A percentile compares a stretch with the other conserved stretches of the same genome.
Conservation (phyloP, 2,888 invertebrate genomes). For the Buathra laborator region DNA sequence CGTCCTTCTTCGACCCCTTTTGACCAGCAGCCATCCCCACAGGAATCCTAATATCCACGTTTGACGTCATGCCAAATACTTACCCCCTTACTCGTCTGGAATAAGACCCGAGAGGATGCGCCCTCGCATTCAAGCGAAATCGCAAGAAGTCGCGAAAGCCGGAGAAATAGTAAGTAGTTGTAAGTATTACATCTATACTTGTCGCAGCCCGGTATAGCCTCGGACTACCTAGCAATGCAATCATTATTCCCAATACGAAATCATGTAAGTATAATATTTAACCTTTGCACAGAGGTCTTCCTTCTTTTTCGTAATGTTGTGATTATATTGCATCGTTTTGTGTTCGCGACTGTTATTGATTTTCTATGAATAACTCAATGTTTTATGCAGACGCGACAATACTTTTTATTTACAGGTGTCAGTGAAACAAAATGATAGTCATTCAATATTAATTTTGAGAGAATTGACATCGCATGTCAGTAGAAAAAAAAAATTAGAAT, state of each 20-base stretch:
- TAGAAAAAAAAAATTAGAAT: too few relatives aligned
- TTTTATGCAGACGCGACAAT: too few relatives aligned
- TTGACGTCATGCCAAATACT: conserved; percentile 85
- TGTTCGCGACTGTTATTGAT: neutral
- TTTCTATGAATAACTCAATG: neutral
- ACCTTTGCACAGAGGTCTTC: neutral
- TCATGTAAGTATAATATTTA: neutral
- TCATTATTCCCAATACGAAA: neutral
- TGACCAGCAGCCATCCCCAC: conserved; percentile 73
- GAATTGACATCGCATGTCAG: too few relatives aligned
- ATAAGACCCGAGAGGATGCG: conserved; percentile 77
- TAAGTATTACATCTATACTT: neutral
- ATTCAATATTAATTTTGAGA: too few relatives aligned
- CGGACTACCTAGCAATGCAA: neutral
- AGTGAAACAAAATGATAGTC: too few relatives aligned
- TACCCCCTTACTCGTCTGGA: conserved; percentile 81
- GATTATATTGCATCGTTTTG: neutral
- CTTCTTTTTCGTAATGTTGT: neutral
- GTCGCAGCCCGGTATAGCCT: neutral
- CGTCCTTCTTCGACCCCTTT: conserved; percentile 72
- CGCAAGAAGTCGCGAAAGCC: conserved; percentile 23
- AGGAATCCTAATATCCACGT: conserved; percentile 84
- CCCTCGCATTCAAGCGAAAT: conserved; percentile 41
- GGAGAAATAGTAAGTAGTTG: conserved; percentile 9
- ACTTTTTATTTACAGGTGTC: neutral